Conservation (phyloP, 2,113 vertebrate species). For the Scomber scombrus region DNA sequence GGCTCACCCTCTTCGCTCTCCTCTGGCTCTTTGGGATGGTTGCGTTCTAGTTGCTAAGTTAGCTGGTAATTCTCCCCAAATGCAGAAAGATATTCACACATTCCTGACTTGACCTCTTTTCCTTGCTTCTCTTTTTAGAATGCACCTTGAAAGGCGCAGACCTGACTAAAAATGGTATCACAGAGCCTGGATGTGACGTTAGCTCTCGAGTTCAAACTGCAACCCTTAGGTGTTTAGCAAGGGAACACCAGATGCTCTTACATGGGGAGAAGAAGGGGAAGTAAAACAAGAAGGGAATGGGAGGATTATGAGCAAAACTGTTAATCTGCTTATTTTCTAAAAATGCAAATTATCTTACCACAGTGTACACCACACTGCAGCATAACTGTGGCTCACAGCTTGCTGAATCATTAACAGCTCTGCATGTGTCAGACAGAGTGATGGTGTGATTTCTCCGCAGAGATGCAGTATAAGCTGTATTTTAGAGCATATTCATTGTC, state of each 20-base stretch:
- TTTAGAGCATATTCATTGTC: background rate
- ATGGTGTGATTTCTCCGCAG: constrained; percentile 39
- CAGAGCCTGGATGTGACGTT: constrained; percentile 31
- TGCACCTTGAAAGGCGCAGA: constrained; percentile 60
- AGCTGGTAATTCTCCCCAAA: background rate
- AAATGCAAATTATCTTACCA: constrained; percentile 45
- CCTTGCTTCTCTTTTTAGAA: background rate
- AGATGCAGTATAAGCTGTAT: constrained; percentile 8
- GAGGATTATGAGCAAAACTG: constrained; percentile 14
- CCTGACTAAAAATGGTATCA: constrained; percentile 57
- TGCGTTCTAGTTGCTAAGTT: background rate
- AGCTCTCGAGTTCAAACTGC: constrained; percentile 38
- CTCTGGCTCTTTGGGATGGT: constrained; percentile 14
- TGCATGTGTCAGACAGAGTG: constrained; percentile 59
- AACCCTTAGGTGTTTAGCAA: background rate
- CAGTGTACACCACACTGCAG: constrained; percentile 35
- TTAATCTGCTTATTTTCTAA: constrained; percentile 37
- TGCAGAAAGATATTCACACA: constrained; percentile 34
- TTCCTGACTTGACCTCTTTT: constrained; percentile 42
- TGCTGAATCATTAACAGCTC: constrained; percentile 63
- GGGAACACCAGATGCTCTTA: constrained; percentile 39
- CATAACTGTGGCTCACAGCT: constrained; percentile 56
- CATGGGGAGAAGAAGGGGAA: constrained; percentile 10
- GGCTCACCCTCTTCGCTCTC: constrained; percentile 22
- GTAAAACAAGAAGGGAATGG: constrained; percentile 7